A percentile compares a stretch with the other conserved stretches of the same genome.
Evolutionary conservation across 2,797 vertebrate genomes (phyloP).

Genomic region (Myotis pilosus): DNA sequence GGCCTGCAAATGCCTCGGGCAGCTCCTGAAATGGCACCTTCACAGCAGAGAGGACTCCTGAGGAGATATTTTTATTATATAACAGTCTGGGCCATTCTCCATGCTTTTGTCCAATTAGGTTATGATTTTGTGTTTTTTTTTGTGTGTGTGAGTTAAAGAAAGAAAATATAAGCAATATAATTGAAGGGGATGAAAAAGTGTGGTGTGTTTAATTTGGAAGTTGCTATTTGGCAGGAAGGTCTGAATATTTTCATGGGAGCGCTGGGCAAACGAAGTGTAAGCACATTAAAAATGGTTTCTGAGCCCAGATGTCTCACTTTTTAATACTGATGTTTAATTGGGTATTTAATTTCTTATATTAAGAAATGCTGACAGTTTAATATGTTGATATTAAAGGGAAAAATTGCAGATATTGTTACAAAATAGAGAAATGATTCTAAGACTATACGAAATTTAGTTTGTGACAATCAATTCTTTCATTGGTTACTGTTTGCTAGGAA

Average conservation of each 20-base stretch:
- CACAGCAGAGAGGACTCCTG: constrained; percentile 16
- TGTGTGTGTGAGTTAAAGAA: neutral
- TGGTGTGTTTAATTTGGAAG: neutral
- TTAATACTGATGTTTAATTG: neutral
- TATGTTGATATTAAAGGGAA: neutral
- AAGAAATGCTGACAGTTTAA: neutral
- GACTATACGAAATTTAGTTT: neutral
- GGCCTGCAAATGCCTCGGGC: constrained; percentile 7
- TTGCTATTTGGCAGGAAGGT: constrained; percentile 10
- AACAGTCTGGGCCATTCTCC: constrained; percentile 28
- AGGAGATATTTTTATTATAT: neutral
- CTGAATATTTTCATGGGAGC: constrained; percentile 6
- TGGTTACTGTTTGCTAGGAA: neutral
- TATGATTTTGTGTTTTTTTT: constrained; percentile 30
- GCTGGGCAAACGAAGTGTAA: constrained; percentile 19
- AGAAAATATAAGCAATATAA: constrained; percentile 20
- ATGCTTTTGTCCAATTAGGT: constrained; percentile 48
- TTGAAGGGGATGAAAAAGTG: neutral
- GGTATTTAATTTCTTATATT: constrained; percentile 4
- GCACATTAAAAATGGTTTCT: constrained; percentile 21
- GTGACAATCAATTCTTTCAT: neutral
- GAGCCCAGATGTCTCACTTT: constrained; percentile 1
- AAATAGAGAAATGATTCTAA: neutral
- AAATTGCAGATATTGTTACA: neutral
- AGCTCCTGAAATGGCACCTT: constrained; percentile 28